Evolutionary conservation across 2,888 invertebrate species (phyloP).

Genomic region (Scaptomyza reducta): DNA sequence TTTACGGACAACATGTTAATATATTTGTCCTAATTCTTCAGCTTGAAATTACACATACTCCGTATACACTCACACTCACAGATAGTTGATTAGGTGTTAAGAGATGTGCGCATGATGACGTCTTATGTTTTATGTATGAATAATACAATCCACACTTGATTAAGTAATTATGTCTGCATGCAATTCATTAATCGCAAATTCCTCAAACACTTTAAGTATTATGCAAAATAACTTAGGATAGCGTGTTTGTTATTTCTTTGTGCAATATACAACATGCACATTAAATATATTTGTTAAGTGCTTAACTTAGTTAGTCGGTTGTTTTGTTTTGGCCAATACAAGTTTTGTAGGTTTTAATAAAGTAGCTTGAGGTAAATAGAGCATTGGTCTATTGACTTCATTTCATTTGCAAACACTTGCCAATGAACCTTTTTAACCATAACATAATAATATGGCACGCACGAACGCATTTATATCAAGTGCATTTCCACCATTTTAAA

Average conservation of each 20-base stretch:
- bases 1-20: slow-evolving; percentile 15
- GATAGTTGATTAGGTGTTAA: not conserved
- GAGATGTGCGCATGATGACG: not conserved
- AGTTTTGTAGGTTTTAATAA: not conserved
- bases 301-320: not conserved
- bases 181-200: slow-evolving; percentile 8
- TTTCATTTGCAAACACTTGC: slow-evolving; percentile 29
- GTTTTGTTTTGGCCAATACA: slow-evolving; percentile 7
- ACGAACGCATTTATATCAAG: slow-evolving; percentile 50
- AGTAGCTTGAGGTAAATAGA: slow-evolving; percentile 22
- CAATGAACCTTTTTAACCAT: slow-evolving; percentile 51
- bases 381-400: slow-evolving; percentile 9
- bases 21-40: slow-evolving; percentile 6
- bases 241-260: slow-evolving; percentile 22
- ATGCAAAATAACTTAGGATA: slow-evolving; percentile 11
- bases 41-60: not conserved
- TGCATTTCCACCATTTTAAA: slow-evolving; percentile 19
- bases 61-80: not conserved
- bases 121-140: not conserved
- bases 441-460: slow-evolving; percentile 46
- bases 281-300: not conserved
- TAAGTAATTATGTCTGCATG: slow-evolving; percentile 6
- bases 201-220: not conserved
- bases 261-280: slow-evolving; percentile 9
- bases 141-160: not conserved